Base-by-base conservation (phyloP, 1,140 invertebrate species). In the Parasteatoda tepidariorum region DNA sequence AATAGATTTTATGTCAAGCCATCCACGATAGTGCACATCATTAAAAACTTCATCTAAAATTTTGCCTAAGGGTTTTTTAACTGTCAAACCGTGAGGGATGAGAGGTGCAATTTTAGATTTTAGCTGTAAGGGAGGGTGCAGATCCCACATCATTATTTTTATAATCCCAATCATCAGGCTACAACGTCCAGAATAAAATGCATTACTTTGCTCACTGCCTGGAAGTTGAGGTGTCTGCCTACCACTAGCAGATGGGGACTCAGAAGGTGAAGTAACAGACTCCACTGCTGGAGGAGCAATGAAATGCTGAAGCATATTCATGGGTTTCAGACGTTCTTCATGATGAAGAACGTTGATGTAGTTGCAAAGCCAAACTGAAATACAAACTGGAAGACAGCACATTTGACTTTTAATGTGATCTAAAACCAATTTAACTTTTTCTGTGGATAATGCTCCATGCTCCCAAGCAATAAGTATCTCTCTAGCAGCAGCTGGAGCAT, bases 401-500 rank as follows among this genome's bases (percentile, higher is more conserved):
- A 97, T 94, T 73, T 93, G 92, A 30, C 93, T 93, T 83, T 95
- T 92, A 55, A 98, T 91, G 61, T 94, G 93, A 88, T 98, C 95
- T 64, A 98, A 88, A 85, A 97, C 95, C 68, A 93, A 90, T 89
- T 97, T 96, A 28, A 98, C 96, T 88, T 95, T 95, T 31, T 94
- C 93, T 15, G 93, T 91, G 0, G 92, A 91, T 22, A 97, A 88
- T 3, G 93, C 93, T 7, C 94, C 95, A 87, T 95, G 31, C 88
- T 98, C 95, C 95, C 96, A 97, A 57, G 96, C 96, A 87, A 93
- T 93, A 7, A 98, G 90, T 30, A 98, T 92, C 90, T 98, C 96
- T 88, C 95, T 94, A 2, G 97, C 92, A 3, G 94, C 95, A 33
- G 94, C 94, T 87, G 92, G 94, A 82, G 93, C 92, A 91, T 95